Percentiles rank a stretch among this genome's conserved stretches.
phyloP scores from a whole-genome alignment of 2,888 invertebrate genomes.

The Watsonalla binaria region DNA sequence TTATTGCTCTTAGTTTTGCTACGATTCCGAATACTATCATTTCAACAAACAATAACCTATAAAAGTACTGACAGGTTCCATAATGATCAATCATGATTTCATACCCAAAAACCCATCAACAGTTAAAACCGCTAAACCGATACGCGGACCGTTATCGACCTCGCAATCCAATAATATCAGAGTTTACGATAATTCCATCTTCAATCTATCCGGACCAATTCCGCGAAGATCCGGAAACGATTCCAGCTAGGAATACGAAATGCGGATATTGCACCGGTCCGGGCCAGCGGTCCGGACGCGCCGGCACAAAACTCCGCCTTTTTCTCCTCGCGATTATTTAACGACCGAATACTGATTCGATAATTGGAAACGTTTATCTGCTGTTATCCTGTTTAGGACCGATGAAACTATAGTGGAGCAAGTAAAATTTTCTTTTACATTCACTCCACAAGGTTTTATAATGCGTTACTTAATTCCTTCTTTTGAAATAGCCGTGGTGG shows the following conservation, averaged over 20 bases:
- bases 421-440: neutral
- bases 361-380: slow-evolving; percentile 12
- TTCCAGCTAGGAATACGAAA: slow-evolving; percentile 41
- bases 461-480: too few relatives aligned
- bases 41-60: neutral
- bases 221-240: slow-evolving; percentile 26
- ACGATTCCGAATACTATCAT: too few relatives aligned
- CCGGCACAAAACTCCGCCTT: slow-evolving; percentile 32
- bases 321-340: slow-evolving; percentile 44
- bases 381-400: neutral
- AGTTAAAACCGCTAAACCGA: neutral
- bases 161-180: neutral
- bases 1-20: too few relatives aligned
- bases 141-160: neutral
- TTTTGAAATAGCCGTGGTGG: too few relatives aligned
- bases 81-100: slow-evolving; percentile 7
- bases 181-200: slow-evolving; percentile 10
- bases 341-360: slow-evolving; percentile 31
- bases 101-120: neutral
- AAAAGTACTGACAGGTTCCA: neutral
- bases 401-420: neutral
- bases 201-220: slow-evolving; percentile 27
- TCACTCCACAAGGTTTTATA: too few relatives aligned
- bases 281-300: slow-evolving; percentile 44
- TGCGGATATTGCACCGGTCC: slow-evolving; percentile 43